These are phyloP conservation scores for Clanis bilineata DNA, from an alignment of 2,888 invertebrate species.

Conservation along the genomic window DNA sequence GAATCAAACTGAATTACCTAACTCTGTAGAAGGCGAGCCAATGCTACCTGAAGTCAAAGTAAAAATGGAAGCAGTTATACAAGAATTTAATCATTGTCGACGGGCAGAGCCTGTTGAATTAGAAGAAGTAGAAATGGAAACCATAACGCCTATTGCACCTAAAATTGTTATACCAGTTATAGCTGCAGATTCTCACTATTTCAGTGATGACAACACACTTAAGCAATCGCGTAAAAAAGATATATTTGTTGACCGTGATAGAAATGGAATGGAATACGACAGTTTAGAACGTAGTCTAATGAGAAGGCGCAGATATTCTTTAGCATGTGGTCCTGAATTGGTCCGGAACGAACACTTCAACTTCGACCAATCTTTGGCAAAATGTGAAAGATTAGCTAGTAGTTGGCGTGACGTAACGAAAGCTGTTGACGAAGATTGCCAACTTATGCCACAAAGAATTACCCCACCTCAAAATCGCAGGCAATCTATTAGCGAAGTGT, in stretches of 20 bases:
- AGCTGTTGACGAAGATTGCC: constrained; percentile 41
- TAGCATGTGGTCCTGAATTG: constrained; percentile 70
- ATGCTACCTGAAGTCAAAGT: constrained; percentile 80
- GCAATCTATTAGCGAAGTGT: constrained; percentile 85
- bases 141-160: constrained; percentile 55
- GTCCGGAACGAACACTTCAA: constrained; percentile 55
- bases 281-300: constrained; percentile 62
- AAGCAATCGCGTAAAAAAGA: constrained; percentile 50
- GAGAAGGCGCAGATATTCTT: constrained; percentile 64
- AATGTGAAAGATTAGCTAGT: constrained; percentile 58
- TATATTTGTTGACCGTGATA: constrained; percentile 41
- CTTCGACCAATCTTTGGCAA: constrained; percentile 43
- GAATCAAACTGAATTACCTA: constrained; percentile 32
- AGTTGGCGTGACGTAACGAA: constrained; percentile 71
- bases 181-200: constrained; percentile 69
- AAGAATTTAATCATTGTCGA: constrained; percentile 74
- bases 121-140: constrained; percentile 56
- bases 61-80: constrained; percentile 84
- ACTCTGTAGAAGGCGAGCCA: constrained; percentile 52
- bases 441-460: constrained; percentile 47
- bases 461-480: constrained; percentile 57
- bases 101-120: constrained; percentile 58
- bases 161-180: constrained; percentile 72
- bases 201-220: constrained; percentile 63
- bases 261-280: constrained; percentile 58